phyloP scores from a whole-genome alignment of 1,140 invertebrate species.

The Aphelenchoides fujianensis region DNA sequence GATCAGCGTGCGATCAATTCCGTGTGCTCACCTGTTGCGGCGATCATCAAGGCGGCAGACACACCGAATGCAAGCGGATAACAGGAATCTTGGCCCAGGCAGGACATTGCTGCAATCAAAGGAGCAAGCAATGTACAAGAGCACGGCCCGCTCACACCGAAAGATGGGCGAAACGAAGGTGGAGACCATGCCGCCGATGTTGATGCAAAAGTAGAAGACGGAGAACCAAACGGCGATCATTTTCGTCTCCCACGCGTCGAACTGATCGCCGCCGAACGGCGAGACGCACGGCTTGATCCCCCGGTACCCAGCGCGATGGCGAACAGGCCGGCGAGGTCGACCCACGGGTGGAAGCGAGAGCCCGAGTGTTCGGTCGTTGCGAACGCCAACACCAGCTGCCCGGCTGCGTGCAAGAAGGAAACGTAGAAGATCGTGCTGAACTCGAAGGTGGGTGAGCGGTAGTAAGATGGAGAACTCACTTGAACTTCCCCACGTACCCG shows the following conservation, averaged over 20 bases:
- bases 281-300: no score
- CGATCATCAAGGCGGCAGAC: slow-evolving; percentile 78
- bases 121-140: background rate
- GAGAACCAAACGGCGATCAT: slow-evolving; percentile 69
- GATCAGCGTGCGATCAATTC: slow-evolving; percentile 64
- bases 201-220: slow-evolving; percentile 86
- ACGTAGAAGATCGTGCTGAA: slow-evolving; percentile 64
- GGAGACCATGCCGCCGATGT: slow-evolving; percentile 81
- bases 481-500: slow-evolving; percentile 77
- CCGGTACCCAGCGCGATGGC: no score
- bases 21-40: slow-evolving; percentile 69
- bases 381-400: slow-evolving; percentile 29
- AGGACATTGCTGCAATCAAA: background rate
- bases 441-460: slow-evolving; percentile 22
- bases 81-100: slow-evolving; percentile 61
- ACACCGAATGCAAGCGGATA: slow-evolving; percentile 87
- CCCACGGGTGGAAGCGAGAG: slow-evolving; percentile 14
- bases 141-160: background rate
- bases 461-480: slow-evolving; percentile 64
- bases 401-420: slow-evolving; percentile 24
- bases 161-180: slow-evolving; percentile 82
- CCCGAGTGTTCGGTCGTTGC: slow-evolving; percentile 20
- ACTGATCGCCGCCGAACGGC: no score
- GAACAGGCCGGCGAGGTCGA: background rate
- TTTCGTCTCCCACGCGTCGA: no score